Evolutionary conservation across 2,888 invertebrate genomes (phyloP), one percentile per base, ranked within the genome.

Genomic region (Neocrepidodera transversa): DNA sequence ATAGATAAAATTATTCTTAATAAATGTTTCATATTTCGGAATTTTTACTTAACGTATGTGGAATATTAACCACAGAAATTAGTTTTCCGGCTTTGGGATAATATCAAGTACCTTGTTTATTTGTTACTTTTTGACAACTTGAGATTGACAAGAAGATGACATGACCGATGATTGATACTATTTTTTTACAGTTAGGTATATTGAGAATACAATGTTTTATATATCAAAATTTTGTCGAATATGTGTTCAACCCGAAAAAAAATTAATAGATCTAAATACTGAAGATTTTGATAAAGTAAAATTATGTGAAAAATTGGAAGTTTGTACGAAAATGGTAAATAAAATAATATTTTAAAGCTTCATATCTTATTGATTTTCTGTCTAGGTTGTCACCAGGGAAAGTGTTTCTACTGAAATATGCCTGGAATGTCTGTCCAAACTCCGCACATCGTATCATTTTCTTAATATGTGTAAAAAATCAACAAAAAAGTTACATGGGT

Each of bases 151-250:
- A 54, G 45, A 53, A 40, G 36, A 54, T 77, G 78, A 78, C 78
- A 78, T 75, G 74, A 74, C 74, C 68, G 72, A 76, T 78, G 78
- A 78, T 77, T 78, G 79, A 79, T 78, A 76, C 63, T 56, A 67
- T 64, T 66, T 63, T 67, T 60, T 68, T 63, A 70, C 36, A 32
- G 54, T 45, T 54, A n/a, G n/a, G n/a, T n/a, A 36, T n/a, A 23
- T 20, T 16, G 16, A 45, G n/a, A 11, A 45, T 71, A 73, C 68
- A 71, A 79, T 79, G 79, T 78, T 76, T 72, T 78, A 76, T 74
- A 73, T 79, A 64, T 68, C 76, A 59, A 75, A 79, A 71, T 77
- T 79, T 64, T 79, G 79, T 65, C 70, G 78, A 68, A 76, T 79
- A 71, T 79, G 79, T 65, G 71, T 79, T 51, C 74, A 74, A 65